Percentiles rank a stretch among this genome's conserved stretches.
Conservation (phyloP, 2,113 vertebrate species). For the Prunella himalayana region DNA sequence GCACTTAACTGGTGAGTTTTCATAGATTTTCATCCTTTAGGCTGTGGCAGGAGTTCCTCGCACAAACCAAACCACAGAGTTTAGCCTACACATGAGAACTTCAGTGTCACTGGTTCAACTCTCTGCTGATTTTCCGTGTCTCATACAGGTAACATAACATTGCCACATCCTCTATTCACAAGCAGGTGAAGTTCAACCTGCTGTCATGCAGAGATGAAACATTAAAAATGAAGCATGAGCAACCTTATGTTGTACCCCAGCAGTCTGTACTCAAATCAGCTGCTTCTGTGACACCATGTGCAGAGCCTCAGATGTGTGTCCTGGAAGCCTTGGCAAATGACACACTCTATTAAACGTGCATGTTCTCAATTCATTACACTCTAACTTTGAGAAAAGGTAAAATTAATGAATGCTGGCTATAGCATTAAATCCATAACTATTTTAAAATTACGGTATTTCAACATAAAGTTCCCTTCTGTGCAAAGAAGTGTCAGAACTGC, state of each 20-base stretch:
- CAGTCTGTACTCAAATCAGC: neutral
- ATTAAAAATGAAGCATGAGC: neutral
- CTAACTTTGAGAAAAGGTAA: neutral
- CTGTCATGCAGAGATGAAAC: neutral
- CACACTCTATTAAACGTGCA: accelerated
- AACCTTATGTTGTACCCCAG: neutral
- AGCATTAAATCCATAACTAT: neutral
- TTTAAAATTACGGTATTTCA: neutral
- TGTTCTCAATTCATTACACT: accelerated
- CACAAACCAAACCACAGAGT: neutral
- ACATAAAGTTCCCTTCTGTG: neutral
- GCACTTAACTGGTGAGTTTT: neutral
- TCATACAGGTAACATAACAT: neutral
- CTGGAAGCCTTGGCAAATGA: neutral
- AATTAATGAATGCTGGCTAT: neutral
- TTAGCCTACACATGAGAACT: neutral
- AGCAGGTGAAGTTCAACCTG: neutral
- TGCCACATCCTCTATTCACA: neutral
- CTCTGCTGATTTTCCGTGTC: neutral
- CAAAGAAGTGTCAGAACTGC: neutral
- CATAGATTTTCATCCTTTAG: neutral
- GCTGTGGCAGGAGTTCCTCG: neutral
- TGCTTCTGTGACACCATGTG: neutral
- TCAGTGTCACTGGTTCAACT: accelerated
- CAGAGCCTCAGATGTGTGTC: neutral